Evolutionary conservation across 2,797 vertebrate genomes (phyloP), one percentile per base, ranked within the genome.

Genomic region (Borostomias antarcticus): DNA sequence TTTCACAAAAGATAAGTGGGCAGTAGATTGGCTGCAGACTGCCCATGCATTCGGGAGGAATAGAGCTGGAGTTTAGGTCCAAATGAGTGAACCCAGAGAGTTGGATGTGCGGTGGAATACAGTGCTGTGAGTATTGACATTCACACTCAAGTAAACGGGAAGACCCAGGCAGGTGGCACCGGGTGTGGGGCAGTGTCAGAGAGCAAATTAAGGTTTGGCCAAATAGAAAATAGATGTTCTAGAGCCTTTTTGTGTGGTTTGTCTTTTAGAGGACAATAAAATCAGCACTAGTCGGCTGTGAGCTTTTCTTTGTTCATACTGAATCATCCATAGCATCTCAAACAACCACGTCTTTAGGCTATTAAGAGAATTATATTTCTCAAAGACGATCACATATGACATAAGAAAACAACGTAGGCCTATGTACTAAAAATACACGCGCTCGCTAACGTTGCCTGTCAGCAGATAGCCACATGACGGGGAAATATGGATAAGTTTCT

Each of bases 81-180:
- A 56, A 54, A 64, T 60, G 56, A 62, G 37, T 45, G 48, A 59
- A 58, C 23, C 32, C 5, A 32, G 66, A 62, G 68, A 69, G 64
- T 29, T 37, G 54, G 73, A 62, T 61, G 54, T 80, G 78, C 54
- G 19, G 67, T n/a, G 3, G 77, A 75, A 73, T 82, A 78, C 75
- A 78, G 77, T 79, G 75, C 80, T 82, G 73, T 72, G 79, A 82
- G 80, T 83, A 88, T 88, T 88, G 85, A 86, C 85, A 84, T 88
- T 89, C 74, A 64, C 69, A 76, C 78, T 80, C 69, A 75, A 69
- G 78, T 82, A 82, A 83, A 86, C 84, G 85, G 84, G 80, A 64
- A 59, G 66, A 75, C 70, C 75, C 64, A 70, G 80, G 69, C 68
- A 77, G 62, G 43, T 81, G 77, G 70, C 74, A 77, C 69, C 72